These are phyloP conservation scores for Oryzias curvinotus DNA, from an alignment of 2,113 vertebrate species.

Conservation along the genomic window DNA sequence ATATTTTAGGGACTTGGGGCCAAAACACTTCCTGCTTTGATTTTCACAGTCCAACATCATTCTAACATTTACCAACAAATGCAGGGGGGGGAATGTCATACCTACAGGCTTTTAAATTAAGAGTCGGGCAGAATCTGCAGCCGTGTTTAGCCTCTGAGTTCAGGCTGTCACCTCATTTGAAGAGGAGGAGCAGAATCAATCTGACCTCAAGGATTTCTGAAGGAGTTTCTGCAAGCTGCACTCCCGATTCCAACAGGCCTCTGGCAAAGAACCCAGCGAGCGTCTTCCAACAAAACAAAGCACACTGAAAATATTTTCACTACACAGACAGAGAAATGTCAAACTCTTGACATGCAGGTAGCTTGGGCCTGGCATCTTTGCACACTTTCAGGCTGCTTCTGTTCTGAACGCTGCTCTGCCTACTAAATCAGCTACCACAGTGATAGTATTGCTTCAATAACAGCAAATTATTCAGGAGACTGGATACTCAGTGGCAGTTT, in stretches of 20 bases:
- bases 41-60: too few relatives aligned
- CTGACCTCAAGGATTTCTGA: background rate
- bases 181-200: background rate
- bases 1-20: too few relatives aligned
- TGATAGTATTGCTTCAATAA: slow-evolving; percentile 60
- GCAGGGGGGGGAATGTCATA: background rate
- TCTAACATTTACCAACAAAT: too few relatives aligned
- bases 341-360: slow-evolving; percentile 23
- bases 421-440: slow-evolving; percentile 46
- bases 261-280: background rate
- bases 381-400: slow-evolving; percentile 10
- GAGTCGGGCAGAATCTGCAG: background rate
- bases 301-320: background rate
- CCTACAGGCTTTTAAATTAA: slow-evolving; percentile 2
- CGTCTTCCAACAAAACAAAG: background rate
- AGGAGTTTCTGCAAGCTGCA: background rate
- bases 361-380: slow-evolving; percentile 22
- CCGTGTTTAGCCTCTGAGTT: background rate
- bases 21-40: too few relatives aligned
- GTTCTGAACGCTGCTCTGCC: slow-evolving; percentile 14
- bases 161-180: background rate
- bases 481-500: slow-evolving; percentile 35
- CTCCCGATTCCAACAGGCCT: background rate
- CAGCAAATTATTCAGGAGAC: slow-evolving; percentile 21
- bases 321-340: slow-evolving; percentile 6